Evolutionary conservation across 64 coral and sea anemone species (phyloP), one percentile per base, ranked within the genome.

Genomic region (Montipora foliosa): DNA sequence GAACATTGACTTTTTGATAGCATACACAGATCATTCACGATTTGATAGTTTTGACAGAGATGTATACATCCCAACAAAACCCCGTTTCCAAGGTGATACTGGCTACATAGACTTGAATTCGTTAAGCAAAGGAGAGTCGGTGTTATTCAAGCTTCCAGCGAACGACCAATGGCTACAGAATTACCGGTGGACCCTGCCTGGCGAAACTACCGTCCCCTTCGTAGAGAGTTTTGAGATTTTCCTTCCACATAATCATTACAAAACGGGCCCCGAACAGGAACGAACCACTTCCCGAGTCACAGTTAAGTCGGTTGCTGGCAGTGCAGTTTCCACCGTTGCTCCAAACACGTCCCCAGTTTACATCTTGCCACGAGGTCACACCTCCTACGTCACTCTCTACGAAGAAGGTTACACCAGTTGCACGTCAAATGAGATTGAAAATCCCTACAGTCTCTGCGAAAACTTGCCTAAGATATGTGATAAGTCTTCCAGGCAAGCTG

Each of bases 71-170:
- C 84, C 84, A 17, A 87, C 84, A 17, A 37, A 73, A 44, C 62
- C 84, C n/a, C 24, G 84, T 47, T 87, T 87, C 44, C 67, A 25
- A 44, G 64, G 84, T 11, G 84, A 87, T 73, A 71, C 64, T 16
- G 84, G 59, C 1, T 87, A 87, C 64, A 69, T 87, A 22, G 64
- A 87, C 21, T 71, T 87, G 44, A 25, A 69, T 70, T 6, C 84
- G 44, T 87, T 87, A 46, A 44, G 8, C 37, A 87, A 49, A 44
- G 84, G 84, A 73, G 67, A 87, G 37, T 47, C 19, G 15, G 84
- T 86, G 8, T n/a, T 87, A 14, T 87, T 87, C 25, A 70, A 87
- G 44, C 61, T 87, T 12, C 84, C 61, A 87, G 67, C 25, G n/a
- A 47, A 87, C 15, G 37, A 29, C 8, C 47, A 22, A 29, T 87